Evolutionary conservation across 1,140 invertebrate genomes (phyloP).

Genomic region (Drosophila repletoides): DNA sequence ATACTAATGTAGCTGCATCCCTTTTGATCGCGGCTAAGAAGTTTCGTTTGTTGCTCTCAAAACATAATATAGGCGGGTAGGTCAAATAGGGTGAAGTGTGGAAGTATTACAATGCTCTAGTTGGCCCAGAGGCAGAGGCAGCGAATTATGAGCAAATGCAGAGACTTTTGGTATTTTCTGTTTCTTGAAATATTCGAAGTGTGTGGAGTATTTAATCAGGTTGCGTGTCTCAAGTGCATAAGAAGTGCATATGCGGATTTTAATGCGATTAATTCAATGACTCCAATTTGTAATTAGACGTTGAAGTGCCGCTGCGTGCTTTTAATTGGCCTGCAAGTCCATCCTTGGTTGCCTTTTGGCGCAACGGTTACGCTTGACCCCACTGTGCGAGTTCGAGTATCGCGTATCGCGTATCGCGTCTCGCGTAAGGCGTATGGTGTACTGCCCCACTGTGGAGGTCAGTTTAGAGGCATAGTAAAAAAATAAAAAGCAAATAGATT

Average conservation of each 20-base stretch:
- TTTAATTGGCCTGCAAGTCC: slow-evolving; percentile 77
- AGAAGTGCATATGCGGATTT: slow-evolving; percentile 64
- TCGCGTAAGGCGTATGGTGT: no score
- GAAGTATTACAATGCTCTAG: slow-evolving; percentile 33
- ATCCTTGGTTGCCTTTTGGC: slow-evolving; percentile 81
- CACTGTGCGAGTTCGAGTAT: no score
- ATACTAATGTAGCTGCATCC: no score
- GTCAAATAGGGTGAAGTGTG: slow-evolving; percentile 4
- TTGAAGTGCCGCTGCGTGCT: slow-evolving; percentile 74
- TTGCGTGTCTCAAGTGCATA: slow-evolving; percentile 70
- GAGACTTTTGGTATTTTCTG: no score
- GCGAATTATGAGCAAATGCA: slow-evolving; percentile 67
- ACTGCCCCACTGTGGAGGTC: no score
- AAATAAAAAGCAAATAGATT: not conserved
- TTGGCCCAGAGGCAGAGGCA: slow-evolving; percentile 42
- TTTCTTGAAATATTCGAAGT: no score
- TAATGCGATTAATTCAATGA: slow-evolving; percentile 76
- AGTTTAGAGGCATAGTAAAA: no score
- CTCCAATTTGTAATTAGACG: slow-evolving; percentile 80
- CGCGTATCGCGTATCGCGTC: no score
- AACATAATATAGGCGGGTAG: no score
- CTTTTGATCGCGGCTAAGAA: no score
- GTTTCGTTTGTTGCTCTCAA: no score
- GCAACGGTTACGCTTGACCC: slow-evolving; percentile 81
- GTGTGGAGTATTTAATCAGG: slow-evolving; percentile 41